Conservation (phyloP, 2,888 invertebrate species). For the Eulithis prunata region DNA sequence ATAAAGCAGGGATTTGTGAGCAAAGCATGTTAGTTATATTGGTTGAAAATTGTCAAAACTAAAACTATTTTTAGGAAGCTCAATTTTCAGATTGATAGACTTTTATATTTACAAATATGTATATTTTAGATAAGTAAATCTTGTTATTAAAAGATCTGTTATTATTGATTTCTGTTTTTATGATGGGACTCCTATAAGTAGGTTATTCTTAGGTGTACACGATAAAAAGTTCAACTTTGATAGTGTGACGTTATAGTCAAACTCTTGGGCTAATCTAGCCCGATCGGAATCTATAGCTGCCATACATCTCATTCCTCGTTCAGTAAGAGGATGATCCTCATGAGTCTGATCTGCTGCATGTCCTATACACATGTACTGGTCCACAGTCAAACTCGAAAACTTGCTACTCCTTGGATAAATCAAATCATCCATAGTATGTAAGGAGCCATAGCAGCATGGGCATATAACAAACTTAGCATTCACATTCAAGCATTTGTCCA, state of each 20-base stretch:
- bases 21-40: constrained; percentile 30
- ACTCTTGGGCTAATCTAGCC: constrained; percentile 88
- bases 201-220: constrained; percentile 97
- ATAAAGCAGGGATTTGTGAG: constrained; percentile 33
- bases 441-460: constrained; percentile 97
- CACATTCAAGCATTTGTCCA: constrained; percentile 91
- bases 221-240: constrained; percentile 90
- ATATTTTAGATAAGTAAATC: constrained; percentile 40
- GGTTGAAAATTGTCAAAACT: constrained; percentile 35
- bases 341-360: constrained; percentile 98
- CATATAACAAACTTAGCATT: constrained; percentile 94
- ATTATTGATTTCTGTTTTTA: constrained; percentile 43
- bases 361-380: constrained; percentile 91
- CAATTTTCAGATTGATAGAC: constrained; percentile 40
- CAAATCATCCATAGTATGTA: constrained; percentile 91
- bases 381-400: constrained; percentile 76
- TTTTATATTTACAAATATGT: constrained; percentile 47
- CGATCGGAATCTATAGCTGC: constrained; percentile 94
- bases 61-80: constrained; percentile 35
- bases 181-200: constrained; percentile 87
- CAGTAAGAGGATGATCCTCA: constrained; percentile 87
- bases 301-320: constrained; percentile 94
- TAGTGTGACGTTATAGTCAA: constrained; percentile 90
- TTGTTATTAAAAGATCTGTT: constrained; percentile 57
- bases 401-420: constrained; percentile 91